Evolutionary conservation across 2,888 invertebrate species (phyloP).

Genomic region (Drosophila barbarae): DNA sequence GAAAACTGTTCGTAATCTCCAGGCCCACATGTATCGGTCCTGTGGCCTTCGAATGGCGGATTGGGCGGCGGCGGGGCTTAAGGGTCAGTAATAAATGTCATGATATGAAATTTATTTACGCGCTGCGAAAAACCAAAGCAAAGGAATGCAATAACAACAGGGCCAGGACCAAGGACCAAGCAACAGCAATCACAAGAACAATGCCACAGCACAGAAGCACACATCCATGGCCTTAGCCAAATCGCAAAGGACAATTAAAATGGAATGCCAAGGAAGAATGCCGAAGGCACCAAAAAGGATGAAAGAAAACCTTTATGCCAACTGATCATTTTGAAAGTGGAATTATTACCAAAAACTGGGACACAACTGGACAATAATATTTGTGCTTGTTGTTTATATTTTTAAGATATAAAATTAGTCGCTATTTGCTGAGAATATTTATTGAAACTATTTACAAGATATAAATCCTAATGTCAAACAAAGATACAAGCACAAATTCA

Average conservation of each 20-base stretch:
- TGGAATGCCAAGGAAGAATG: constrained; percentile 44
- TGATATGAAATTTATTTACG: constrained; percentile 75
- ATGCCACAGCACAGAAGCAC: constrained; percentile 41
- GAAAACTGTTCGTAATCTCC: constrained; percentile 57
- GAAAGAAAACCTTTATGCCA: constrained; percentile 17
- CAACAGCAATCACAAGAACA: constrained; percentile 28
- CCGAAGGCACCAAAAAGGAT: constrained; percentile 28
- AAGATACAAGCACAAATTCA: neutral
- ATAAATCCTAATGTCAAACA: too few species aligned
- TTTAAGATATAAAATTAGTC: too few species aligned
- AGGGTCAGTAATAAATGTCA: constrained; percentile 74
- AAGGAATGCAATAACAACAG: constrained; percentile 64
- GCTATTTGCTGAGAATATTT: too few species aligned
- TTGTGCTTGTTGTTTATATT: neutral
- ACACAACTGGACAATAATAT: neutral
- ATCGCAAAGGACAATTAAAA: constrained; percentile 54
- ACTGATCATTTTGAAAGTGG: constrained; percentile 3
- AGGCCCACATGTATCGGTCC: constrained; percentile 44
- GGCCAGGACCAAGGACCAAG: constrained; percentile 21
- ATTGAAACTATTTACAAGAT: too few species aligned
- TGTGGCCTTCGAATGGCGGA: constrained; percentile 36
- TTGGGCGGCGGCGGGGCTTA: constrained; percentile 52
- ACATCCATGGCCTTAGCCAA: constrained; percentile 38
- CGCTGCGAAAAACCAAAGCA: constrained; percentile 71
- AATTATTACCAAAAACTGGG: neutral